Percentiles rank a stretch among this genome's conserved stretches.
phyloP scores from a whole-genome alignment of 2,797 vertebrate species.

The Bradypodion pumilum region DNA sequence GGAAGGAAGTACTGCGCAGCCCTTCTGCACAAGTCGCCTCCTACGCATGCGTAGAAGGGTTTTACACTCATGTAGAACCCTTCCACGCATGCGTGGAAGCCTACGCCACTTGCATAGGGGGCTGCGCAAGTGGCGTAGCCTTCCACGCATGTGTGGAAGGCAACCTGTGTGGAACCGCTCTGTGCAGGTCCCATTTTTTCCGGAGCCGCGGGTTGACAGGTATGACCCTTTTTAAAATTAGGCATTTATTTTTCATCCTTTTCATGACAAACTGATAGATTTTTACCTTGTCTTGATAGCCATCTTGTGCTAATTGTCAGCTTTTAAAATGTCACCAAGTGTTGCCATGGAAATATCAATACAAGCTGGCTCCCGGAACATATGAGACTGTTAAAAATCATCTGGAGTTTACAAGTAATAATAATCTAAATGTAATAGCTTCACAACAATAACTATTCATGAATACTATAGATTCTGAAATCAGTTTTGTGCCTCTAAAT shows the following conservation, averaged over 20 bases:
- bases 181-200: too few relatives aligned
- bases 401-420: slow-evolving; percentile 42
- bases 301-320: slow-evolving; percentile 55
- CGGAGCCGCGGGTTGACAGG: too few relatives aligned
- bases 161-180: too few relatives aligned
- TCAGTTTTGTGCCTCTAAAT: neutral
- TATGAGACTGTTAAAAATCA: slow-evolving; percentile 48
- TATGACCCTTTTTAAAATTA: slow-evolving; percentile 40
- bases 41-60: too few relatives aligned
- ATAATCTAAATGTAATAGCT: neutral
- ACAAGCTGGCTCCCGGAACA: slow-evolving; percentile 28
- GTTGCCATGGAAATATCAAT: slow-evolving; percentile 73
- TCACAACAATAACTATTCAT: slow-evolving; percentile 2
- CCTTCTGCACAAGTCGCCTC: too few relatives aligned
- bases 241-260: neutral
- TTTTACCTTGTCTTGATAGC: slow-evolving; percentile 47
- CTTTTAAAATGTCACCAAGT: slow-evolving; percentile 48
- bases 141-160: too few relatives aligned
- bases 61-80: too few relatives aligned
- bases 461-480: neutral
- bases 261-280: slow-evolving; percentile 40
- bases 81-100: too few relatives aligned
- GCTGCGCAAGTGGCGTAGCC: too few relatives aligned
- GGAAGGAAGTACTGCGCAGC: too few relatives aligned
- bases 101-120: too few relatives aligned